phyloP scores from a whole-genome alignment of 2,113 vertebrate genomes.

The Oenanthe oenanthe region DNA sequence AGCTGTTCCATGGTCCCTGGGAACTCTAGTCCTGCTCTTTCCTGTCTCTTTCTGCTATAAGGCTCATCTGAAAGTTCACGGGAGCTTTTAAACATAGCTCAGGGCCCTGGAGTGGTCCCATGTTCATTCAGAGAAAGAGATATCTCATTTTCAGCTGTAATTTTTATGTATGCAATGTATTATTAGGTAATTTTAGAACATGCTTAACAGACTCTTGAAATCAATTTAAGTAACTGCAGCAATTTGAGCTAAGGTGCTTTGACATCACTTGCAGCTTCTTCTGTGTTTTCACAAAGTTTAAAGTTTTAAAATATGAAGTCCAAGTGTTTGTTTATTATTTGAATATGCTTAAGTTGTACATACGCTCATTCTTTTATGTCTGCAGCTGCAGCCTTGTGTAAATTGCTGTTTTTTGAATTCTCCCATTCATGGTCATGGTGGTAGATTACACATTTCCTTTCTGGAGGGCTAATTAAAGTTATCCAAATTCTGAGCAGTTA shows the following conservation, averaged over 20 bases:
- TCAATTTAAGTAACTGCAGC: neutral
- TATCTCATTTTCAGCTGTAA: neutral
- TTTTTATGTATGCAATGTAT: neutral
- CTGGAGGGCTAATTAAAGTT: conserved; percentile 26
- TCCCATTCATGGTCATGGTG: neutral
- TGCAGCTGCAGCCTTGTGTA: conserved; percentile 29
- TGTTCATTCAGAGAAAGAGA: neutral
- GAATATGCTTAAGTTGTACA: neutral
- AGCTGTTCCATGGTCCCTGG: neutral
- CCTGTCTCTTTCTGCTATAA: neutral
- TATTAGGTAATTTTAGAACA: neutral
- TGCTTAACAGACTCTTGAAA: neutral
- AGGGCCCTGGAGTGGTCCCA: neutral
- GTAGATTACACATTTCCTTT: conserved; percentile 36
- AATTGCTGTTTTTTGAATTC: conserved; percentile 28
- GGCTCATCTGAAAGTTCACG: neutral
- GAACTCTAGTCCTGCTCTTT: neutral
- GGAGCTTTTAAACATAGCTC: neutral
- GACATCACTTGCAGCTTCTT: neutral
- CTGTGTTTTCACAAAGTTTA: neutral
- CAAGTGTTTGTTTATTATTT: conserved; percentile 34
- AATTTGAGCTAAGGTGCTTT: neutral
- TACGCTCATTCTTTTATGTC: neutral
- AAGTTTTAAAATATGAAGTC: neutral
- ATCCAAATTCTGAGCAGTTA: conserved; percentile 18